Evolutionary conservation across 2,888 invertebrate genomes (phyloP).

Genomic region (Xestia ashworthii): DNA sequence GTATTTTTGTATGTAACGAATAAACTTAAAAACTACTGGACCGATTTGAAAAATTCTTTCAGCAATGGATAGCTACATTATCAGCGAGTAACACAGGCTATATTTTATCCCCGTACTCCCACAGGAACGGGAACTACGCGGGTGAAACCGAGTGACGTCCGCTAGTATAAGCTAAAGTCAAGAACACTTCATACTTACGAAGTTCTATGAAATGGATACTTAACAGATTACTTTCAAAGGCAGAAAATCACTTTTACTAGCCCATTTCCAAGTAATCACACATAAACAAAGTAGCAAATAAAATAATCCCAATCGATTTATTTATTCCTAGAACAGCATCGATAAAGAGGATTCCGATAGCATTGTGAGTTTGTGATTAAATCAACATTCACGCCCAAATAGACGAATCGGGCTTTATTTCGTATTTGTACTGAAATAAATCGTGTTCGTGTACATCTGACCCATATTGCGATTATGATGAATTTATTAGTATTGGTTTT

Average conservation of each 20-base stretch:
- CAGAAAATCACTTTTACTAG: neutral
- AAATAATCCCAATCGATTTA: conserved; percentile 8
- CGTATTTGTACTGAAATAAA: conserved; percentile 32
- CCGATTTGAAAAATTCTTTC: too few relatives aligned
- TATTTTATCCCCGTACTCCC: too few relatives aligned
- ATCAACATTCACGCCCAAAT: conserved; percentile 7
- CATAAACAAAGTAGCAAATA: neutral
- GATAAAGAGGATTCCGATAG: conserved; percentile 6
- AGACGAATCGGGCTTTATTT: conserved; percentile 9
- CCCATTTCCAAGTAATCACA: neutral
- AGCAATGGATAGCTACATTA: too few relatives aligned
- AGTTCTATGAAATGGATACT: neutral
- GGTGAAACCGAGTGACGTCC: too few relatives aligned
- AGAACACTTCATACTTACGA: neutral
- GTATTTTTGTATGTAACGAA: too few relatives aligned
- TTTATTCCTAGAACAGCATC: conserved; percentile 10
- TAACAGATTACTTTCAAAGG: neutral
- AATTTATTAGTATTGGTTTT: conserved; percentile 40
- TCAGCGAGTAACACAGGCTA: too few relatives aligned
- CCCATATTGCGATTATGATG: conserved; percentile 44
- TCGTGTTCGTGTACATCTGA: conserved; percentile 22
- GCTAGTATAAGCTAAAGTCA: neutral
- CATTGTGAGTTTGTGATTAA: conserved; percentile 3
- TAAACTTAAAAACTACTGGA: too few relatives aligned
- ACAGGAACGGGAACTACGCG: too few relatives aligned